Base-by-base conservation (phyloP, 2,113 vertebrate species). In the Melospiza georgiana region DNA sequence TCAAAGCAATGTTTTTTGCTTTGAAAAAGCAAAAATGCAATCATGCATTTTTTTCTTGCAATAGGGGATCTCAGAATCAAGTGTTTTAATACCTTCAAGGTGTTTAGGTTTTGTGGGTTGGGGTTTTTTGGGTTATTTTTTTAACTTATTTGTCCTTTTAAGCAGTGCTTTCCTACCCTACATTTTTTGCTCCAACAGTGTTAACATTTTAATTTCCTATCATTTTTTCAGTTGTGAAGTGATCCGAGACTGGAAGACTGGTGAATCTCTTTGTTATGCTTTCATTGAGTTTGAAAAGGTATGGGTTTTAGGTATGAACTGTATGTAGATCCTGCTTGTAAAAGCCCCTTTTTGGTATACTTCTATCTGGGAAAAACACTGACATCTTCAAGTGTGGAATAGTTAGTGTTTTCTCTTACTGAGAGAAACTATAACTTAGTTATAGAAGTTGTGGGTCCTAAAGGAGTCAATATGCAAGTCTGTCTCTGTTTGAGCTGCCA, bases 201-300 rank as follows among this genome's bases (percentile, higher is more conserved):
- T 12, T 95, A 24, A 88, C 43, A 5, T 52, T 95, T 59, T 94
- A 75, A 37, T 93, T 90, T 74, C 20, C 2, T 91, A 31, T 7
- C 15, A 21, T n/a, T 87, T 92, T 97, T 98, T 90, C 93, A 99
- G 99, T 95, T 99, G 99, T 97, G 99, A 99, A 98, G 99, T 99
- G 95, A 99, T 99, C 96, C 94, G 99, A 94, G 99, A 99, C 97
- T 99, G 98, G 98, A 99, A 99, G 91, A 98, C 98, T 44, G 99
- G 98, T 94, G 99, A 99, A 78, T 99, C 99, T 43, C 98, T 99
- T 63, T 99, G 99, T 97, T 99, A 99, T 10, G 99, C 99, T 41
- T 99, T 99, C 92, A 99, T 99, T 94, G 99, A 99, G 96, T 99
- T 99, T 98, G 99, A 99, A 91, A 99, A 99, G 99, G 99, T 99